A percentile compares a stretch with the other conserved stretches of the same genome.
Evolutionary conservation across 2,888 invertebrate species (phyloP).

Genomic region (Papilio gigon): DNA sequence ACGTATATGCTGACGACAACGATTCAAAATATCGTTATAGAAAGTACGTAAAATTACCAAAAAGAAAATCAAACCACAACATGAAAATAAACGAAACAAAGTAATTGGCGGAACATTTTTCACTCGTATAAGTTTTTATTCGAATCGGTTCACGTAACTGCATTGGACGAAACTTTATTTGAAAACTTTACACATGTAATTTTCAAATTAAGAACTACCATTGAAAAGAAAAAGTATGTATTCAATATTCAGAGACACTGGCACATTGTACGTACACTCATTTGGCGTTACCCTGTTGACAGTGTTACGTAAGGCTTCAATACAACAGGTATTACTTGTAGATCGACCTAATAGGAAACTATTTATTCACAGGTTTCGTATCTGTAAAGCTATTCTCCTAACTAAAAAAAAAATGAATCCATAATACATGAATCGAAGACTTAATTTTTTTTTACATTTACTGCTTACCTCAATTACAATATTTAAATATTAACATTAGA

Average conservation of each 20-base stretch:
- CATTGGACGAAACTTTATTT: not conserved
- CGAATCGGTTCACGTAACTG: not conserved
- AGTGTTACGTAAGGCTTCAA: not conserved
- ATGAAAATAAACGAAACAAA: constrained; percentile 7
- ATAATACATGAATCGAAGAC: not conserved
- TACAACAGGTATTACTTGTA: constrained; percentile 11
- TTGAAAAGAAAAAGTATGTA: not conserved
- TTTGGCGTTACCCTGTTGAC: not conserved
- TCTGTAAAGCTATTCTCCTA: not conserved
- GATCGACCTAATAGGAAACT: not conserved
- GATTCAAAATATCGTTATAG: too few relatives aligned
- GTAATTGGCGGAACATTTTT: constrained; percentile 2
- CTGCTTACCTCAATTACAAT: not conserved
- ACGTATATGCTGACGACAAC: too few relatives aligned
- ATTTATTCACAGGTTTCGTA: not conserved
- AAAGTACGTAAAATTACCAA: not conserved
- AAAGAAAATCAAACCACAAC: not conserved
- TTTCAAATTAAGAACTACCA: not conserved
- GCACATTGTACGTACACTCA: not conserved
- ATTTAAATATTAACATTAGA: too few relatives aligned
- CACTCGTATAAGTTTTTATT: constrained; percentile 6
- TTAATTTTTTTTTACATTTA: not conserved
- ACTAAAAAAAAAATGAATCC: too few relatives aligned
- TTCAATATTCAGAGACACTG: not conserved
- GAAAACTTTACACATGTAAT: not conserved